Base-by-base conservation (phyloP, 92 coral and sea anemone species). In the Blastomussa wellsi region DNA sequence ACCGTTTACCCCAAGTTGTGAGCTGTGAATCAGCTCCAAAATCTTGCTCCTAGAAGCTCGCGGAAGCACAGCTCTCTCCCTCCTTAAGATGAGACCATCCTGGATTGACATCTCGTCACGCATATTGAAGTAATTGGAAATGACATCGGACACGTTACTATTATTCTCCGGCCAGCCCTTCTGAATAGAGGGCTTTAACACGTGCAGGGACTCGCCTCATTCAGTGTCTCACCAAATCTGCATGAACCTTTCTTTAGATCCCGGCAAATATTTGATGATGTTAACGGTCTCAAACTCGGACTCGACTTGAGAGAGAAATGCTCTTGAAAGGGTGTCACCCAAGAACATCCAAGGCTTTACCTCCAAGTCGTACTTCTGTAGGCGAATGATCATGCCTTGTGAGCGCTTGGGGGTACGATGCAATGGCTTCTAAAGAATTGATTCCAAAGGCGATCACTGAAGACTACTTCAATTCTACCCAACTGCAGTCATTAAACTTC, bases 401-500 rank as follows among this genome's bases (percentile, higher is more conserved):
- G 7, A 41, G 7, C 44, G 44, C 44, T 41, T 41, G 44, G 44
- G 44, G 44, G 44, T 7, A 41, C 44, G 44, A 7, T 41, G 4
- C 44, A 41, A 41, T 3, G 44, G 44, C 7, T 41, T 41, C 44
- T 41, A 3, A 7, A 41, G 44, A 41, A 41, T 41, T 41, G 44
- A 3, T 41, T 41, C 44, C 44, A 41, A 7, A 3, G 44, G 44
- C 7, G 7, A 41, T 41, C 44, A 7, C 44, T 41, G 44, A 41
- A 41, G 7, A 41, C 44, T 3, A 3, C 7, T 3, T 47, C 39
- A 29, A n/a, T 68, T 49, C 79, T 67, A 19, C 82, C 84, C 57
- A 42, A 89, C 72, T 76, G 17, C 52, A 79, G 24, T 77, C 81
- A 33, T 79, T 35, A 72, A 77, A 86, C 24, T n/a, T 68, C 51